Evolutionary conservation across 2,113 vertebrate genomes (phyloP).

Genomic region (Paralichthys olivaceus): DNA sequence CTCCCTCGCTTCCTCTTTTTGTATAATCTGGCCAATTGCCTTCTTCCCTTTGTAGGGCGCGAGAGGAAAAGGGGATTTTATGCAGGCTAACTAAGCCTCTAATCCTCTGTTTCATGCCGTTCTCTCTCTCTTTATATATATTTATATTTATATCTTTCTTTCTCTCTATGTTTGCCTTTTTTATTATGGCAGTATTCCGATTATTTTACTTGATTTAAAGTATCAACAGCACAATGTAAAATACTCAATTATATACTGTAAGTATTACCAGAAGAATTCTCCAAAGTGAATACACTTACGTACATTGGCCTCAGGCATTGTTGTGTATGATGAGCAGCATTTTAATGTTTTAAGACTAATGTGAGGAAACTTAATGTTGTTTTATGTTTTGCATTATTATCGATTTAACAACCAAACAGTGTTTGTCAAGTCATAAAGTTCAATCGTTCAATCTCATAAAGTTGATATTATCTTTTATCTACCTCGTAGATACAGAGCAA

Average conservation of each 20-base stretch:
- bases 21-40: constrained; percentile 73
- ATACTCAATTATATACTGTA: background rate
- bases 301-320: too few species aligned
- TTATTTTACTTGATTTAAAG: background rate
- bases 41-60: constrained; percentile 75
- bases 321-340: too few species aligned
- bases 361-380: too few species aligned
- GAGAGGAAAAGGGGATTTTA: constrained; percentile 81
- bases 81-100: constrained; percentile 80
- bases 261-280: too few species aligned
- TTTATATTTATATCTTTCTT: constrained; percentile 11
- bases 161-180: constrained; percentile 19
- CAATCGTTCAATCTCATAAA: too few species aligned
- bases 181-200: constrained; percentile 4
- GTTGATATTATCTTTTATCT: too few species aligned
- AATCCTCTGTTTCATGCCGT: constrained; percentile 77
- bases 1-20: constrained; percentile 54
- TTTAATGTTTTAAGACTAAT: too few species aligned
- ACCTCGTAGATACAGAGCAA: too few species aligned
- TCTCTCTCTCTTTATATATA: constrained; percentile 21
- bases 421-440: too few species aligned
- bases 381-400: too few species aligned
- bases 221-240: background rate
- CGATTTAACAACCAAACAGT: too few species aligned
- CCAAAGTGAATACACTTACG: too few species aligned